These are phyloP conservation scores for Flabesymbios commensalis DNA, from an alignment of 2,888 invertebrate species.

Conservation along the genomic window DNA sequence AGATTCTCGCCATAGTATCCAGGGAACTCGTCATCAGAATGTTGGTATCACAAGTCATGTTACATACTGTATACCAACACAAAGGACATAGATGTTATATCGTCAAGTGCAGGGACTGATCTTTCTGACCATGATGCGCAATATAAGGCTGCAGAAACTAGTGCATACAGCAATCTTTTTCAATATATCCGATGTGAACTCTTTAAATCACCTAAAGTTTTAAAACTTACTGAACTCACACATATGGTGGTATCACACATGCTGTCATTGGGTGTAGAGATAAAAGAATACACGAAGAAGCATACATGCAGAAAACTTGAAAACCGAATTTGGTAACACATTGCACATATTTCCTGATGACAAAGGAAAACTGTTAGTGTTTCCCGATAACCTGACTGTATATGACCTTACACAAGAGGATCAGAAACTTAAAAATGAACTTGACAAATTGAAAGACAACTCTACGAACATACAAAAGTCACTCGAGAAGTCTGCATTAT, in stretches of 20 bases:
- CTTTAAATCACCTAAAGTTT: background rate
- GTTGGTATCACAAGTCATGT: slow-evolving; percentile 6
- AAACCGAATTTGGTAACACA: background rate
- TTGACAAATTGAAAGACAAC: no score
- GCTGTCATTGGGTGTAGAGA: background rate
- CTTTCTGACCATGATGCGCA: background rate
- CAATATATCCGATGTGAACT: background rate
- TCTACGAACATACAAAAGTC: no score
- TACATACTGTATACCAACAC: no score
- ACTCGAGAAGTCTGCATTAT: background rate
- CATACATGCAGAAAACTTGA: background rate
- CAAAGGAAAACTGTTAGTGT: background rate
- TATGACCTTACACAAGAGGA: background rate
- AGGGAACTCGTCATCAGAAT: slow-evolving; percentile 9
- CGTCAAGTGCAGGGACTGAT: no score
- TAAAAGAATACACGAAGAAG: background rate
- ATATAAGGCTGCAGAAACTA: background rate
- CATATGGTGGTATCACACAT: background rate
- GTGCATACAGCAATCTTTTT: background rate
- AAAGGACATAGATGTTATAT: no score
- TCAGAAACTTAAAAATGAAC: background rate
- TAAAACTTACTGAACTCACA: background rate
- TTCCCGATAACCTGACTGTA: background rate
- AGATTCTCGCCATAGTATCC: background rate
- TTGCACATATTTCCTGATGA: background rate